A percentile compares a stretch with the other conserved stretches of the same genome.
Evolutionary conservation across 1,140 invertebrate species (phyloP).

Genomic region (Chrysomallon squamiferum): DNA sequence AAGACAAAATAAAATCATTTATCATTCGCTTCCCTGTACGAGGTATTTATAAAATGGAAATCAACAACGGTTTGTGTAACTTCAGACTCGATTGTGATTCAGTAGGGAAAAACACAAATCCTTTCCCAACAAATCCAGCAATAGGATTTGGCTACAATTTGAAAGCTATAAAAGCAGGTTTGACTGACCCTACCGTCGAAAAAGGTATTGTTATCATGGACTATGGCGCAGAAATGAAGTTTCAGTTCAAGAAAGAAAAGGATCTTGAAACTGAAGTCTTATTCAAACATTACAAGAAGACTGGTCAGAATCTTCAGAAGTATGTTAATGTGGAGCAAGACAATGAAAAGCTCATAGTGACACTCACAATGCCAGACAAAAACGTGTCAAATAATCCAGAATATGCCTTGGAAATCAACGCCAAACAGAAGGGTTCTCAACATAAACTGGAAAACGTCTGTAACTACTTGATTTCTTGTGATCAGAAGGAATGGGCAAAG

Average conservation of each 20-base stretch:
- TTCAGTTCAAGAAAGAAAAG: slow-evolving; percentile 8
- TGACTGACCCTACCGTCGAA: slow-evolving; percentile 12
- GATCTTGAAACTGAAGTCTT: not conserved
- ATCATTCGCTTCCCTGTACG: slow-evolving; percentile 33
- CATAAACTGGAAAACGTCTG: not conserved
- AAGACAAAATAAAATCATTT: slow-evolving; percentile 17
- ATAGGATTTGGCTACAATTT: slow-evolving; percentile 35
- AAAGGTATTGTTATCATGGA: slow-evolving; percentile 18
- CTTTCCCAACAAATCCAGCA: slow-evolving; percentile 26
- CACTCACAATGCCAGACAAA: not conserved
- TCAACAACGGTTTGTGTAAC: slow-evolving; percentile 15
- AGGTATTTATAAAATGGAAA: slow-evolving; percentile 28
- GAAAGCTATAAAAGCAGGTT: slow-evolving; percentile 9
- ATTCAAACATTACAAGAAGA: not conserved
- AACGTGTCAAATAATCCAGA: not conserved
- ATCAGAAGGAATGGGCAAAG: not conserved
- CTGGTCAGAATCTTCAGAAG: not conserved
- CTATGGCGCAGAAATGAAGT: slow-evolving; percentile 9
- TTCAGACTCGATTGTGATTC: slow-evolving; percentile 30
- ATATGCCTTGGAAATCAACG: slow-evolving; percentile 1
- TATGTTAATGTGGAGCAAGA: not conserved
- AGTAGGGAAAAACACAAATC: slow-evolving; percentile 19
- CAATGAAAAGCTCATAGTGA: not conserved
- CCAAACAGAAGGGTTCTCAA: not conserved
- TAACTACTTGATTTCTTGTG: slow-evolving; percentile 3